Base-by-base conservation (phyloP, 2,888 invertebrate species). In the Drosophila mettleri region DNA sequence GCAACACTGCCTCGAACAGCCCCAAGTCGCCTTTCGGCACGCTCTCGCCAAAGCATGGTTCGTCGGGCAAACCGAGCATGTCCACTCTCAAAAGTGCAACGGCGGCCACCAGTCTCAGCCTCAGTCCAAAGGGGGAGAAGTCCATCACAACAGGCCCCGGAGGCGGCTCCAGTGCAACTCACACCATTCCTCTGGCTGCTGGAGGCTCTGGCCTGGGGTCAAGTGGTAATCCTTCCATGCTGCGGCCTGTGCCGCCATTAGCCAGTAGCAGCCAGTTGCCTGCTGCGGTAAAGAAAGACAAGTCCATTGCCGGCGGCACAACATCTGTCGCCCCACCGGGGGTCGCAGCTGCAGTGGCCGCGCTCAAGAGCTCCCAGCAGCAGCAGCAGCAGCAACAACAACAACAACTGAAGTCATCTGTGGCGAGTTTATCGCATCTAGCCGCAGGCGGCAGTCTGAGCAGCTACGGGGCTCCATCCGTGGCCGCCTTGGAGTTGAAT, bases 41-140 rank as follows among this genome's bases (percentile, higher is more conserved):
- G 18, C 95, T 95, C 14, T 96, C 96, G 16, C 97, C 97, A 20
- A 97, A 97, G 90, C 96, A 96, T 80, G 94, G 94, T 80, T 92
- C 92, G 14, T 95, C 96, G 1, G 97, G 97, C 0, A 97, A 97
- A 89, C 97, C 97, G 0, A 97, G 97, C 87, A 97, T 97, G 96
- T 96, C 97, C 0, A 95, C 97, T 0, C 92, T 97, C 22, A 97
- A 97, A 90, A 97, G 96, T 36, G 96, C 97, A 1, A 81, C 90
- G 10, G 88, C 90, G 9, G 90, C 86, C 36, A 93, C 93, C 45
- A 86, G 82, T 58, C 74, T 89, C 2, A 90, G 86, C 60, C 74
- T 90, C 0, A 90, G 90, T 68, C 91, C 90, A 12, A 90, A 91
- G 62, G 80, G 80, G 0, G 90, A 91, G 12, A 91, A 91, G 67